Percentiles rank a stretch among this genome's conserved stretches.
Evolutionary conservation across 2,888 invertebrate genomes (phyloP).

Genomic region (Yponomeuta evonymella): DNA sequence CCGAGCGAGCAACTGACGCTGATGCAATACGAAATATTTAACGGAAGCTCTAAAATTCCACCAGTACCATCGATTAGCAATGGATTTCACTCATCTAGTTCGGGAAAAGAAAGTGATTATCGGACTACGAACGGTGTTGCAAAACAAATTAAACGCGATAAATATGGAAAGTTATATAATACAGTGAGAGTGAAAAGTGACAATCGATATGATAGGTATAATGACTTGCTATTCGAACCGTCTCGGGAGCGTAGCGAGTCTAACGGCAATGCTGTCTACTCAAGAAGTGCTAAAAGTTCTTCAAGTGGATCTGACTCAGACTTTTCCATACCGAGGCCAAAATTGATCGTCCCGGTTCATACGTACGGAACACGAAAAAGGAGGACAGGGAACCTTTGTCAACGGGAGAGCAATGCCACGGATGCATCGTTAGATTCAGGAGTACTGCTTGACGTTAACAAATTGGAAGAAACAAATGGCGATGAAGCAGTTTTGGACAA

Average conservation of each 20-base stretch:
- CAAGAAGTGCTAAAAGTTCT: constrained; percentile 68
- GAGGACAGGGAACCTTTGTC: constrained; percentile 84
- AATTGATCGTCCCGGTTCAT: constrained; percentile 91
- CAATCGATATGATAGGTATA: constrained; percentile 65
- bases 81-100: constrained; percentile 52
- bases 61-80: constrained; percentile 41
- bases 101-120: constrained; percentile 65
- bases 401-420: constrained; percentile 64
- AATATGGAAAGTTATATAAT: constrained; percentile 64
- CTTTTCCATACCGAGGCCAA: constrained; percentile 89
- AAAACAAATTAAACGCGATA: constrained; percentile 67
- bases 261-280: constrained; percentile 47
- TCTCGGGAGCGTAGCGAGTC: constrained; percentile 53
- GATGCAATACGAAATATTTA: constrained; percentile 68
- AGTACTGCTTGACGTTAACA: constrained; percentile 59
- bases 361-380: constrained; percentile 88
- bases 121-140: constrained; percentile 63
- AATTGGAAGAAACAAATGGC: constrained; percentile 39
- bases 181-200: constrained; percentile 73
- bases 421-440: constrained; percentile 63
- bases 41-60: constrained; percentile 47
- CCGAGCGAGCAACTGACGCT: constrained; percentile 70
- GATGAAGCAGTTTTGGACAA: constrained; percentile 34
- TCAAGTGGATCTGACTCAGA: constrained; percentile 78
- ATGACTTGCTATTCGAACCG: constrained; percentile 54